Conservation (phyloP, 2,113 vertebrate species). For the Oryzias curvinotus region DNA sequence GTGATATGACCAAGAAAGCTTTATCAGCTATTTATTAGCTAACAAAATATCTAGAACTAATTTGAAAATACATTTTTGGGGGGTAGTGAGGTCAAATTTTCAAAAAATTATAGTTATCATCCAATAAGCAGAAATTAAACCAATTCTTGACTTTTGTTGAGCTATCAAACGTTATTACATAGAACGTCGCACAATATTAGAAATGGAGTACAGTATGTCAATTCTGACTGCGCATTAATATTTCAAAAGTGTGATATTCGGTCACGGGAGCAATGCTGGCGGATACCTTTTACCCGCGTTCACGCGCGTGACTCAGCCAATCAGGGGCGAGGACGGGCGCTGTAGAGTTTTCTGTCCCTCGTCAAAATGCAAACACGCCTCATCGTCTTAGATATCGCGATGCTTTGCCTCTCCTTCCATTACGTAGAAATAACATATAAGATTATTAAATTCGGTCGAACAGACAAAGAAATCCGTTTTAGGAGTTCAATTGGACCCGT, state of each 20-base stretch:
- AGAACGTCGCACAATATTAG: no score
- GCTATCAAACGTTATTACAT: no score
- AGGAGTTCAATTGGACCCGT: neutral
- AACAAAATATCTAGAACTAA: no score
- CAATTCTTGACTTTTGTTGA: no score
- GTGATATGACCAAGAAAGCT: no score
- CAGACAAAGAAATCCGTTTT: no score
- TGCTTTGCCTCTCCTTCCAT: conserved; percentile 3
- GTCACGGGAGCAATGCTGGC: conserved; percentile 28
- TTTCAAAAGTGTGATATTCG: neutral
- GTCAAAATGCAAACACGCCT: neutral
- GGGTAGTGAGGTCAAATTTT: no score
- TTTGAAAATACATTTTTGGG: no score
- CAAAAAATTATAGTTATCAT: no score
- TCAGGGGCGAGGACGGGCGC: conserved; percentile 34
- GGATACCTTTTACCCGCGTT: conserved; percentile 2
- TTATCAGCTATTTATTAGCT: no score
- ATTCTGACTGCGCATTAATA: neutral
- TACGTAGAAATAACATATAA: conserved; percentile 36
- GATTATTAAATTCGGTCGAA: neutral
- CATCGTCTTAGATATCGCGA: conserved; percentile 30
- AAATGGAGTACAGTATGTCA: no score
- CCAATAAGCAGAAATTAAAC: no score
- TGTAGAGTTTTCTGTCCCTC: conserved; percentile 11
- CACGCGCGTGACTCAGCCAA: conserved; percentile 47